Evolutionary conservation across 2,113 vertebrate genomes (phyloP).

Genomic region (Ranitomeya imitator): DNA sequence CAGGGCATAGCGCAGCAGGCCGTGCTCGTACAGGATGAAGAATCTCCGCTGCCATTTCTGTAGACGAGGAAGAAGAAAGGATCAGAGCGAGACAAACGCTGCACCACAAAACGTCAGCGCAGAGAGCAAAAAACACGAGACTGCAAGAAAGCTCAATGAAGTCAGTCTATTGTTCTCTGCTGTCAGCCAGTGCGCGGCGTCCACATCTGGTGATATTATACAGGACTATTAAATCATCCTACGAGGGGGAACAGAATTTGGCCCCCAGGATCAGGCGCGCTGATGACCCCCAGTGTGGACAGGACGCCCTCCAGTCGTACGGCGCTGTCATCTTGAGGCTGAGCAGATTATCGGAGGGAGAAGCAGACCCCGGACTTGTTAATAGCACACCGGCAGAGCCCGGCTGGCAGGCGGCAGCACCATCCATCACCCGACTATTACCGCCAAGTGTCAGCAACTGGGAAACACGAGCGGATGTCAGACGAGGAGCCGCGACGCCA

Average conservation of each 20-base stretch:
- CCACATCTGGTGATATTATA: no score
- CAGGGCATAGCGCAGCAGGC: slow-evolving; percentile 89
- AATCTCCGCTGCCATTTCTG: slow-evolving; percentile 98
- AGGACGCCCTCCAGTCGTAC: neutral
- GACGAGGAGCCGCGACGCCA: neutral
- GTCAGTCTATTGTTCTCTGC: no score
- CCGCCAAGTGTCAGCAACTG: neutral
- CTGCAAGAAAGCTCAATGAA: no score
- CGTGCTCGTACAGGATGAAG: slow-evolving; percentile 95
- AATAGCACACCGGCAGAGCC: neutral
- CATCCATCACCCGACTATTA: slow-evolving; percentile 41
- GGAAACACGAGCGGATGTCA: neutral
- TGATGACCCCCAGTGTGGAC: neutral
- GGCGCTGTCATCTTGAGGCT: slow-evolving; percentile 4
- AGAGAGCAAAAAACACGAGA: neutral
- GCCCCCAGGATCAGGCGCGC: neutral
- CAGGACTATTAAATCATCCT: neutral
- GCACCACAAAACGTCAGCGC: neutral
- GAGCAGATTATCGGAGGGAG: slow-evolving; percentile 20
- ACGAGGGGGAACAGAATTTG: neutral
- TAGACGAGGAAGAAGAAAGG: slow-evolving; percentile 29
- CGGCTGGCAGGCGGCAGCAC: neutral
- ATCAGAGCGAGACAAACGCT: neutral
- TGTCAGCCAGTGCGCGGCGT: no score
- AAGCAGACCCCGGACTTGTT: neutral